A percentile compares a stretch with the other conserved stretches of the same genome.
phyloP scores from a whole-genome alignment of 1,140 invertebrate species.

The Triops longicaudatus region DNA sequence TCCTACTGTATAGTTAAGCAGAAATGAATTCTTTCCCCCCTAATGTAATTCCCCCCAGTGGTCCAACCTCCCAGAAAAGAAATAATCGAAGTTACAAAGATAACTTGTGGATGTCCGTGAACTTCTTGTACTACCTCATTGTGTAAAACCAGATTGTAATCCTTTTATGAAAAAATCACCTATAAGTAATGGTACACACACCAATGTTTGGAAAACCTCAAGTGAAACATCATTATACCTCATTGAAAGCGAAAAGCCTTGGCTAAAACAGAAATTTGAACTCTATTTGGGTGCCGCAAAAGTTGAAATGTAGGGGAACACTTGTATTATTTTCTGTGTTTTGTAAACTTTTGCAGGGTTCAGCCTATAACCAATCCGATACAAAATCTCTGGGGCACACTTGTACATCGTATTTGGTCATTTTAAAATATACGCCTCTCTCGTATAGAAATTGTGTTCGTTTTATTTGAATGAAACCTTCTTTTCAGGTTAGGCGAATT shows the following conservation, averaged over 20 bases:
- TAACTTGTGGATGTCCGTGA: background rate
- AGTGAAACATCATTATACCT: background rate
- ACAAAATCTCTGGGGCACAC: background rate
- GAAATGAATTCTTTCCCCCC: background rate
- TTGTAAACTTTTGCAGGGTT: background rate
- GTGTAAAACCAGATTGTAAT: background rate
- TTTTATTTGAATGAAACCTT: background rate
- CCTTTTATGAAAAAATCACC: background rate
- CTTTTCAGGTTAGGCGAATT: background rate
- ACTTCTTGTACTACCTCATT: background rate
- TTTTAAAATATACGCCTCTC: constrained; percentile 10
- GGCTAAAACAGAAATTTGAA: background rate
- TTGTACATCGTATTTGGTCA: constrained; percentile 9
- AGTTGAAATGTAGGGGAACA: background rate
- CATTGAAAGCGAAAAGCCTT: background rate
- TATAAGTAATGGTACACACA: background rate
- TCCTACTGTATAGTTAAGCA: background rate
- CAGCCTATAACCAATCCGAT: background rate
- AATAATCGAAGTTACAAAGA: too few relatives aligned
- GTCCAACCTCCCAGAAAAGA: too few relatives aligned
- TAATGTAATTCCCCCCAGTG: too few relatives aligned
- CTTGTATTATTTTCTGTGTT: background rate
- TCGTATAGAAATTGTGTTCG: background rate
- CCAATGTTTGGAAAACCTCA: background rate
- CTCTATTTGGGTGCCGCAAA: background rate